Percentiles rank a stretch among this genome's conserved stretches.
Evolutionary conservation across 64 coral and sea anemone species (phyloP).

Genomic region (Hydrozoanthus tunicans): DNA sequence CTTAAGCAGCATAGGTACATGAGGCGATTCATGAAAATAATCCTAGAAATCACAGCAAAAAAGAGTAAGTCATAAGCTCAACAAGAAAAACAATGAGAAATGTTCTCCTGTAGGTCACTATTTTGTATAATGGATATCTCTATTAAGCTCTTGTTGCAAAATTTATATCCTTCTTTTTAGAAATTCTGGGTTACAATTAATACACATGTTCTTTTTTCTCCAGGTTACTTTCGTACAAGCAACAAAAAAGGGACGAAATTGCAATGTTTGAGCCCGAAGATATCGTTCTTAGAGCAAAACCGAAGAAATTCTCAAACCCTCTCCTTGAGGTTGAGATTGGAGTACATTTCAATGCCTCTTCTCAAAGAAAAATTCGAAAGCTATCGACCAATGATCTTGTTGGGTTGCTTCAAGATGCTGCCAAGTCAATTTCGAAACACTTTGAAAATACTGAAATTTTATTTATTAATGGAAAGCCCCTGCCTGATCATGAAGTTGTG

Average conservation of each 20-base stretch:
- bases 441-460: slow-evolving; percentile 19
- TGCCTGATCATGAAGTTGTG: background rate
- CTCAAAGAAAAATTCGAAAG: background rate
- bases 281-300: slow-evolving; percentile 13
- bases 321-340: slow-evolving; percentile 40
- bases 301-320: slow-evolving; percentile 36
- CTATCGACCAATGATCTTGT: background rate
- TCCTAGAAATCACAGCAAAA: too few relatives aligned
- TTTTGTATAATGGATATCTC: too few relatives aligned
- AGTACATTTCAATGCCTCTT: background rate
- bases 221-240: background rate
- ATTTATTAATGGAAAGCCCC: slow-evolving; percentile 7
- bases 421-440: background rate
- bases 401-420: slow-evolving; percentile 16
- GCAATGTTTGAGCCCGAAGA: background rate
- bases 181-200: too few relatives aligned
- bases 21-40: too few relatives aligned
- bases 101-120: too few relatives aligned
- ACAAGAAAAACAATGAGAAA: too few relatives aligned
- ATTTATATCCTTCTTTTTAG: too few relatives aligned
- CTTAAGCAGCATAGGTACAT: too few relatives aligned
- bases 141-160: too few relatives aligned
- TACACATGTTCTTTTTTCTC: background rate
- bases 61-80: too few relatives aligned
- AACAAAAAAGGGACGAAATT: background rate